Base-by-base conservation (phyloP, 1,140 invertebrate species). In the Rhynchophorus ferrugineus region DNA sequence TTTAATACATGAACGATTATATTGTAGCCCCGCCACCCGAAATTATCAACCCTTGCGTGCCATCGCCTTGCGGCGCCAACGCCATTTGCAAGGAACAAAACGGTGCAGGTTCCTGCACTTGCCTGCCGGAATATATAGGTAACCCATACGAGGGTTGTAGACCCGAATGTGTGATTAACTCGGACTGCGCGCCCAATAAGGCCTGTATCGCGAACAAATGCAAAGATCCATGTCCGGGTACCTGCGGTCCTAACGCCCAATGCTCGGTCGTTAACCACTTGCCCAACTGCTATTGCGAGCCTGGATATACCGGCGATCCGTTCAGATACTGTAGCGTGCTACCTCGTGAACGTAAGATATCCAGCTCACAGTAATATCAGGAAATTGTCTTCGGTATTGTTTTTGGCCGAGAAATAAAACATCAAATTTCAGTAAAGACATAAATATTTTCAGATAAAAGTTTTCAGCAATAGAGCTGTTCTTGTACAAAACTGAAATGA, bases 91-190 rank as follows among this genome's bases (percentile, higher is more conserved):
- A 72, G 57, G 77, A 81, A 64, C 71, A 73, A 54, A 76, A 78
- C 58, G 75, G 75, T 36, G 74, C 75, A 33, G 79, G 80, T 6
- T 69, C 80, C n/a, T 89, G 86, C 61, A 73, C 75, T 16, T 89
- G 86, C 66, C 65, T 80, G 21, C 71, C 73, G 35, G 78, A 80
- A 35, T 86, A 81, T 55, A 78, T 82, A 48, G 85, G 85, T 36
- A 83, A 87, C 73, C 84, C 84, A 3, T 85, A 84, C 55, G 75
- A 75, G 63, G 78, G 77, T 50, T 86, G 84, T 61, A 65, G 79
- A 57, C 81, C 81, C 3, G 79, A 82, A 69, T 82, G 80, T 62
- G 71, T 76, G 3, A 67, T 79, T 29, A 81, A 80, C 60, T 77
- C 78, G 2, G 81, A 84, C 58, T 84, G 81, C 66, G 66, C 75